A percentile compares a stretch with the other conserved stretches of the same genome.
phyloP scores from a whole-genome alignment of 2,888 invertebrate species.

The Eupithecia tripunctaria region DNA sequence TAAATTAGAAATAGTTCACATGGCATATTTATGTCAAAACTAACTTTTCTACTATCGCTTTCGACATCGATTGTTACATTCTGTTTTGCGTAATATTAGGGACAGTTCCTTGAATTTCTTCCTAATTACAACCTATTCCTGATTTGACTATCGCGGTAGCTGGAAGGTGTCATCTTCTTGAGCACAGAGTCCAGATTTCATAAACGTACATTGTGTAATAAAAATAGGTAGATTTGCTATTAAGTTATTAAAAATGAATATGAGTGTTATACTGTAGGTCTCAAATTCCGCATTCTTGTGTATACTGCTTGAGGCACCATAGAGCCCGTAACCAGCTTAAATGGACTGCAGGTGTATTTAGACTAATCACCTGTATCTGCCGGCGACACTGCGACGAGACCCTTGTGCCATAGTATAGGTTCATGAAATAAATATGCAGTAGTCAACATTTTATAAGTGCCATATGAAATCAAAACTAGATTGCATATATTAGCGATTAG shows the following conservation, averaged over 20 bases:
- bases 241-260: background rate
- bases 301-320: background rate
- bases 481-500: background rate
- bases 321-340: background rate
- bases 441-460: background rate
- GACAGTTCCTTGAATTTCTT: too few species aligned
- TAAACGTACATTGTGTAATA: background rate
- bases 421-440: background rate
- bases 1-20: too few species aligned
- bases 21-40: too few species aligned
- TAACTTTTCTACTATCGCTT: too few species aligned
- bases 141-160: background rate
- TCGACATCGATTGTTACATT: too few species aligned
- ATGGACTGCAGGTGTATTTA: conserved; percentile 37
- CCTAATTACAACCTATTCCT: background rate
- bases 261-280: background rate
- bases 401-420: conserved; percentile 12
- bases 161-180: too few species aligned
- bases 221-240: background rate
- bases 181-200: background rate
- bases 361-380: conserved; percentile 34
- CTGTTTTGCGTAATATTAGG: background rate
- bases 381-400: conserved; percentile 42
- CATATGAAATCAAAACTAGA: background rate
- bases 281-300: background rate